A percentile compares a stretch with the other conserved stretches of the same genome.
Conservation (phyloP, 2,113 vertebrate species). For the Aegithalos caudatus region DNA sequence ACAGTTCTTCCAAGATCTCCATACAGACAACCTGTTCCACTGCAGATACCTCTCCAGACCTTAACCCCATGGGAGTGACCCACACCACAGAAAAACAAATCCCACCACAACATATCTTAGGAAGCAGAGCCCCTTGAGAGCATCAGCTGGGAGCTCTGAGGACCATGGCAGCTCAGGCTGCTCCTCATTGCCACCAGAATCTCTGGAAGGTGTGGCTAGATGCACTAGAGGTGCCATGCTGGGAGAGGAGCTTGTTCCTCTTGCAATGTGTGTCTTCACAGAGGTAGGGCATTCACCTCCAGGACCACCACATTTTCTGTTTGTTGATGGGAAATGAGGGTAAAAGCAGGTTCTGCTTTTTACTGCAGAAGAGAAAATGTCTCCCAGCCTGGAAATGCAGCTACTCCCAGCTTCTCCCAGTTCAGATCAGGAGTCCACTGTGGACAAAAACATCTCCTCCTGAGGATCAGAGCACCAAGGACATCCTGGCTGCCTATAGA, state of each 20-base stretch:
- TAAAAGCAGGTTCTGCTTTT: background rate
- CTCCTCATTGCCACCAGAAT: background rate
- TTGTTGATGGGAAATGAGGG: background rate
- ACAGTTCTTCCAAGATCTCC: background rate
- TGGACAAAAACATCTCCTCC: background rate
- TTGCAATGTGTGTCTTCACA: background rate
- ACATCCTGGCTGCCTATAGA: fast-evolving
- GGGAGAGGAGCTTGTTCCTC: background rate
- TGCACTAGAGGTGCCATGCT: background rate
- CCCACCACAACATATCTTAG: fast-evolving
- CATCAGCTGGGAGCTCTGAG: background rate
- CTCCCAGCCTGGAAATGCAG: background rate
- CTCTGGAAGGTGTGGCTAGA: background rate
- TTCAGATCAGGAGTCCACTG: background rate
- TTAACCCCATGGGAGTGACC: background rate
- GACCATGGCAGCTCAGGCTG: background rate
- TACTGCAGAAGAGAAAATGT: background rate
- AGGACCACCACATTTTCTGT: background rate
- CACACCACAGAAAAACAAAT: background rate
- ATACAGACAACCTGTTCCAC: background rate
- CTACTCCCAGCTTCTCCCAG: background rate
- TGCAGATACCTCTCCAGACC: background rate
- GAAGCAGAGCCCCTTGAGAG: background rate
- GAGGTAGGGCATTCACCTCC: fast-evolving
- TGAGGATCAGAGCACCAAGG: background rate